These are phyloP conservation scores for Lamellibrachia columna DNA, from an alignment of 2,888 invertebrate genomes.

Conservation along the genomic window DNA sequence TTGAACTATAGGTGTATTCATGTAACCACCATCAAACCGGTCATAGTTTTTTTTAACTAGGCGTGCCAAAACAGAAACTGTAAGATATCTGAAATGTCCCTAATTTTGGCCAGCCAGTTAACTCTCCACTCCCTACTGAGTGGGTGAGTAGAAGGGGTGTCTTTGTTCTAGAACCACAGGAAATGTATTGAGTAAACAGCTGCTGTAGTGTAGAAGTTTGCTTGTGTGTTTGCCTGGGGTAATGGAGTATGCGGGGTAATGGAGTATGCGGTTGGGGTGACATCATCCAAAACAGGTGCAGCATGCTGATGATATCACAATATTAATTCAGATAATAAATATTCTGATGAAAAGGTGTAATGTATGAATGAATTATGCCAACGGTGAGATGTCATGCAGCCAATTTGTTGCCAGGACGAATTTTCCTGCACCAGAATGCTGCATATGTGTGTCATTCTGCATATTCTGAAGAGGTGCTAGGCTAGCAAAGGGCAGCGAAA, in stretches of 20 bases:
- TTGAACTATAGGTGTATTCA: too few relatives aligned
- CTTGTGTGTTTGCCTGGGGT: not conserved
- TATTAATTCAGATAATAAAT: not conserved
- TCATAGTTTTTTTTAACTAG: too few relatives aligned
- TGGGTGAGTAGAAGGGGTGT: not conserved
- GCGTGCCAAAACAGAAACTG: too few relatives aligned
- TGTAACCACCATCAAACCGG: too few relatives aligned
- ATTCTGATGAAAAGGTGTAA: not conserved
- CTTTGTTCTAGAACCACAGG: not conserved
- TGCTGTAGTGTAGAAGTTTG: not conserved
- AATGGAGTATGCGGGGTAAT: not conserved
- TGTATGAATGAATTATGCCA: not conserved
- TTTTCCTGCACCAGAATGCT: not conserved
- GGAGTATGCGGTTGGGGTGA: not conserved
- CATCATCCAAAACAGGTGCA: not conserved
- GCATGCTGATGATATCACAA: not conserved
- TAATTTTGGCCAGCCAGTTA: too few relatives aligned
- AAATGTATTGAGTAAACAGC: not conserved
- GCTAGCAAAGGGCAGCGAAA: not conserved
- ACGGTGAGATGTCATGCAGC: not conserved
- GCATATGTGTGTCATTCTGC: not conserved
- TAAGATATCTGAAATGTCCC: too few relatives aligned
- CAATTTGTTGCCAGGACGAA: not conserved
- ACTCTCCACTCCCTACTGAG: not conserved
- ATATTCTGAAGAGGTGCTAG: not conserved